phyloP scores from a whole-genome alignment of 2,888 invertebrate genomes.

The Catocala fraxini region DNA sequence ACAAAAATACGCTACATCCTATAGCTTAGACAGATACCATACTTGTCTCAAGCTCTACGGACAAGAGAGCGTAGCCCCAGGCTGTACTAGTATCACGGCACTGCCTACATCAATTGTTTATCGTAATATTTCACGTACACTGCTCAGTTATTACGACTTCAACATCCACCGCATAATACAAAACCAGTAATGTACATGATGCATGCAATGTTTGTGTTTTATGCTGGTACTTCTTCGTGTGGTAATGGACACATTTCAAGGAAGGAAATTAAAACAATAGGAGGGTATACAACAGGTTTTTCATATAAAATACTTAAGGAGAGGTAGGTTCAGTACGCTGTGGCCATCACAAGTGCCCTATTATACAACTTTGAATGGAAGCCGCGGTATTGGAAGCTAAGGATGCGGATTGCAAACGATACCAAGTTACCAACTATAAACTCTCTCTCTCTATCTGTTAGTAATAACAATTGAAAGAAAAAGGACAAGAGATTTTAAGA shows the following conservation, averaged over 20 bases:
- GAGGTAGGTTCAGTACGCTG: constrained; percentile 12
- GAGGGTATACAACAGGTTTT: constrained; percentile 49
- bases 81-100: constrained; percentile 35
- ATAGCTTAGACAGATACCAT: constrained; percentile 22
- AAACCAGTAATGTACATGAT: constrained; percentile 16
- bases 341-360: constrained; percentile 9
- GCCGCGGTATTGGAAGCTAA: constrained; percentile 1
- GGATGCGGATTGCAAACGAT: no score
- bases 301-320: constrained; percentile 39
- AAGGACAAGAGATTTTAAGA: no score
- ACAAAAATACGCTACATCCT: constrained; percentile 6
- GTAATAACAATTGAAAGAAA: no score
- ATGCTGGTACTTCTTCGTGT: constrained; percentile 7
- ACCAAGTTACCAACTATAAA: no score
- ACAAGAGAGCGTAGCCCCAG: constrained; percentile 48
- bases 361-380: constrained; percentile 1
- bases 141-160: constrained; percentile 14
- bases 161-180: neutral
- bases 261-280: constrained; percentile 56
- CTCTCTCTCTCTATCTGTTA: no score
- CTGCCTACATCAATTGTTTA: constrained; percentile 9
- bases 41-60: constrained; percentile 44
- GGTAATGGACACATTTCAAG: constrained; percentile 40
- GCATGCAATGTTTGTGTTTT: constrained; percentile 1
- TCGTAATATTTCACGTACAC: constrained; percentile 29